These are phyloP conservation scores for Sebastiscus tertius DNA, from an alignment of 2,797 vertebrate genomes.

Conservation along the genomic window DNA sequence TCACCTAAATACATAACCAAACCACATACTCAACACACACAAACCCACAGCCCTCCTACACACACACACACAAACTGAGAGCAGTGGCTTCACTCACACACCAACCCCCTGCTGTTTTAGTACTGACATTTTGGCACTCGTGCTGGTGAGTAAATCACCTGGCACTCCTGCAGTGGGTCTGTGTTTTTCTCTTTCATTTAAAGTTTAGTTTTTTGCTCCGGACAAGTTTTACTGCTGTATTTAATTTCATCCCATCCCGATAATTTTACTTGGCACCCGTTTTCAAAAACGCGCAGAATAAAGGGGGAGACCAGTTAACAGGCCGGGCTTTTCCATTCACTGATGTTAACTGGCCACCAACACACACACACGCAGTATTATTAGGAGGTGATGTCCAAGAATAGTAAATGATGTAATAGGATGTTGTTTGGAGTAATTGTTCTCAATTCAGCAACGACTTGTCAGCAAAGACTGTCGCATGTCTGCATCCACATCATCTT, in stretches of 20 bases:
- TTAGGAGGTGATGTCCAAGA: slow-evolving; percentile 45
- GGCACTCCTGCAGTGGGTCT: slow-evolving; percentile 29
- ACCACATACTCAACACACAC: slow-evolving; percentile 4
- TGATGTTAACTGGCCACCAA: slow-evolving; percentile 18
- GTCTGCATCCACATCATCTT: slow-evolving; percentile 21
- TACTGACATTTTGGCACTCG: slow-evolving; percentile 40
- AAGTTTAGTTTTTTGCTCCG: slow-evolving; percentile 35
- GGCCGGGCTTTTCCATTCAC: slow-evolving; percentile 47
- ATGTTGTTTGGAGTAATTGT: slow-evolving; percentile 22
- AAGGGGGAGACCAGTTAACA: not conserved
- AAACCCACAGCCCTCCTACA: not conserved
- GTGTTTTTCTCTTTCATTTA: slow-evolving; percentile 49
- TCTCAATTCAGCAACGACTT: not conserved
- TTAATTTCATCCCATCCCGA: slow-evolving; percentile 46
- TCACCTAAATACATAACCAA: slow-evolving; percentile 27
- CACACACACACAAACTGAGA: slow-evolving; percentile 16
- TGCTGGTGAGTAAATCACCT: slow-evolving; percentile 46
- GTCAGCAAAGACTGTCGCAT: slow-evolving; percentile 18
- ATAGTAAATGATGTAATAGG: slow-evolving; percentile 42
- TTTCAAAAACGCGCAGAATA: slow-evolving; percentile 31
- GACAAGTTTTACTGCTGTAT: slow-evolving; percentile 49
- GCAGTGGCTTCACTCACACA: slow-evolving; percentile 21
- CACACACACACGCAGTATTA: not conserved
- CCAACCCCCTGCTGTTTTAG: slow-evolving; percentile 36
- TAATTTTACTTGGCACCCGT: slow-evolving; percentile 44